phyloP scores from a whole-genome alignment of 2,888 invertebrate species.

The Oasisia sp. region DNA sequence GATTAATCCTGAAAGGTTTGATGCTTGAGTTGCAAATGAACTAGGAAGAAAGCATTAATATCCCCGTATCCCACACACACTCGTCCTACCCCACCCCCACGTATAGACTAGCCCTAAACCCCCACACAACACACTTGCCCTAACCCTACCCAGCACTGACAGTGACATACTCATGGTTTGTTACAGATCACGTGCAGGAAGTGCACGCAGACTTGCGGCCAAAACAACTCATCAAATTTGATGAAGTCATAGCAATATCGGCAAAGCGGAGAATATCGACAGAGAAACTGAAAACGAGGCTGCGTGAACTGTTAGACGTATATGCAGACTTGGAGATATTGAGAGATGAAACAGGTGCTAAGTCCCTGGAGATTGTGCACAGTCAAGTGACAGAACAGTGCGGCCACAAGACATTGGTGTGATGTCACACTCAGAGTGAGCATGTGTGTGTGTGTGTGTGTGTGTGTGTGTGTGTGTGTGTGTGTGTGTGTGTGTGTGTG shows the following conservation, averaged over 20 bases:
- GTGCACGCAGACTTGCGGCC: conserved; percentile 30
- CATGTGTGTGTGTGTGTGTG: background rate
- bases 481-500: background rate
- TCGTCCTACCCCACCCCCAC: too few species aligned
- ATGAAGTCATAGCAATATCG: conserved; percentile 78
- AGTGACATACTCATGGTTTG: too few species aligned
- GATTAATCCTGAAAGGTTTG: background rate
- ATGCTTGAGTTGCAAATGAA: background rate
- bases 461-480: conserved; percentile 17
- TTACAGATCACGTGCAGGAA: conserved; percentile 21
- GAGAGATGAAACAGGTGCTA: background rate
- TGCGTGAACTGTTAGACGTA: conserved; percentile 54
- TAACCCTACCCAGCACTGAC: background rate
- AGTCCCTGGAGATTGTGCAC: background rate
- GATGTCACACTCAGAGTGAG: background rate
- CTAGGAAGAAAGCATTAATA: background rate
- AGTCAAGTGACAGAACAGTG: conserved; percentile 28
- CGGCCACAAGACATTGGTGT: background rate
- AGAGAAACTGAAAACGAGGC: conserved; percentile 46
- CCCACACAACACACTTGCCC: too few species aligned
- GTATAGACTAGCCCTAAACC: background rate
- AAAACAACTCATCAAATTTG: conserved; percentile 72
- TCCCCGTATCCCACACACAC: too few species aligned
- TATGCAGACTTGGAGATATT: conserved; percentile 47
- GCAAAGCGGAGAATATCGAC: conserved; percentile 51